Conservation (phyloP, 92 coral and sea anemone species). For the Isaurus tuberculatus region DNA sequence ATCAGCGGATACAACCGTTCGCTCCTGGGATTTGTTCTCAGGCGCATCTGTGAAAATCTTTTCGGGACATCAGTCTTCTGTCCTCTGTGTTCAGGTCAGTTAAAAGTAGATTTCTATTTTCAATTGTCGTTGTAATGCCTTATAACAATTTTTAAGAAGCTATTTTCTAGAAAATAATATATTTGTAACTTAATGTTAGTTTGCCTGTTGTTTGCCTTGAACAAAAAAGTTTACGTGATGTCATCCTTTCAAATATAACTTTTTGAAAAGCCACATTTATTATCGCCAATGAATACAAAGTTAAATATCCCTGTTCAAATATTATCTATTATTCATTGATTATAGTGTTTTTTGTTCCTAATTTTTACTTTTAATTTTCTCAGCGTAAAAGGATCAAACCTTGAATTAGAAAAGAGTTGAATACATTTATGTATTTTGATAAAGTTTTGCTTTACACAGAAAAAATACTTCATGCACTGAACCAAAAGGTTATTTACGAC, state of each 20-base stretch:
- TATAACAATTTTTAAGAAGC: conserved; percentile 2
- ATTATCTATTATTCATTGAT: not conserved
- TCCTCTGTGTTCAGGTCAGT: conserved; percentile 87
- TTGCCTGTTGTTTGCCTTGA: conserved; percentile 12
- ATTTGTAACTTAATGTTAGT: not conserved
- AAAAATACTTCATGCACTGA: not conserved
- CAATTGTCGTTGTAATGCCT: not conserved
- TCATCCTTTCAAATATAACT: not conserved
- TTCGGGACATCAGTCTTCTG: conserved; percentile 82
- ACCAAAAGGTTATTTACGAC: not conserved
- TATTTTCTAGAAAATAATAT: not conserved
- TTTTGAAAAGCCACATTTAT: not conserved
- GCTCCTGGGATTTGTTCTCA: conserved; percentile 93
- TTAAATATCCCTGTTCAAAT: not conserved
- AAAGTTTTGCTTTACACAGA: not conserved
- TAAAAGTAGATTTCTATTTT: not conserved
- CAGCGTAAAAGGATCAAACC: not conserved
- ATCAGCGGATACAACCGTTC: conserved; percentile 83
- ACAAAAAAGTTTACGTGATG: not conserved
- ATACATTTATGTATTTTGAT: not conserved
- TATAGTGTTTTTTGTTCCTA: not conserved
- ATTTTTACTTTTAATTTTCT: not conserved
- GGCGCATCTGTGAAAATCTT: conserved; percentile 79
- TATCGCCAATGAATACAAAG: not conserved
- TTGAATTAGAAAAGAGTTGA: not conserved